Conservation (phyloP, 2,113 vertebrate species). For the Colius striatus region DNA sequence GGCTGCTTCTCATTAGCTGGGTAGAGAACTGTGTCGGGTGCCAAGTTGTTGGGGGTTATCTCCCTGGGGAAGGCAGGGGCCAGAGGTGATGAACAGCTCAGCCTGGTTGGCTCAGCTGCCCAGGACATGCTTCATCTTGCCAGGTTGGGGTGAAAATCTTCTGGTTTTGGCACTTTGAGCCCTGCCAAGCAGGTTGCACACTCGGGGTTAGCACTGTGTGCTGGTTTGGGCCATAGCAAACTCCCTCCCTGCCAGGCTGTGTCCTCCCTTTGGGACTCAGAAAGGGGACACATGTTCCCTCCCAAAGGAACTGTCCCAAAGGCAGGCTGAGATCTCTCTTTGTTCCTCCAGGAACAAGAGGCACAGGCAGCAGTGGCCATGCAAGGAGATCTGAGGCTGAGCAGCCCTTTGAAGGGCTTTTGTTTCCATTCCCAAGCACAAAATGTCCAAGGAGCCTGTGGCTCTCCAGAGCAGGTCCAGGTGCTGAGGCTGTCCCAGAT, state of each 20-base stretch:
- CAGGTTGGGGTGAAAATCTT: not conserved
- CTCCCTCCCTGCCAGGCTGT: not conserved
- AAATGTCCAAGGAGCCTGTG: not conserved
- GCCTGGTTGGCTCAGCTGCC: not conserved
- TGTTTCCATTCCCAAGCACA: not conserved
- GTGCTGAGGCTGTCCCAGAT: not conserved
- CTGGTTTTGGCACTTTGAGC: not conserved
- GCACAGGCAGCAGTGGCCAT: accelerated
- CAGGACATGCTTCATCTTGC: accelerated
- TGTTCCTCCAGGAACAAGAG: not conserved
- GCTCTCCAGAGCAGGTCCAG: not conserved
- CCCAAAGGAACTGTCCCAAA: not conserved
- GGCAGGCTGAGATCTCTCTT: not conserved
- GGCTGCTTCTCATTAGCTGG: not conserved
- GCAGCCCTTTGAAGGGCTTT: not conserved
- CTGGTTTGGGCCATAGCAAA: not conserved
- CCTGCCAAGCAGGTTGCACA: not conserved
- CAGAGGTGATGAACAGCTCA: not conserved
- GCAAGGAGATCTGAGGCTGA: not conserved
- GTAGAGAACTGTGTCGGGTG: accelerated
- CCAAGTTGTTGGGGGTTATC: not conserved
- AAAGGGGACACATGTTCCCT: not conserved
- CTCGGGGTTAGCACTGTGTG: accelerated
- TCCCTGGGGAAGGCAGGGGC: not conserved
- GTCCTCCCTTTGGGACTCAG: not conserved